These are phyloP conservation scores for Acronicta alni DNA, from an alignment of 2,888 invertebrate genomes.

Conservation along the genomic window DNA sequence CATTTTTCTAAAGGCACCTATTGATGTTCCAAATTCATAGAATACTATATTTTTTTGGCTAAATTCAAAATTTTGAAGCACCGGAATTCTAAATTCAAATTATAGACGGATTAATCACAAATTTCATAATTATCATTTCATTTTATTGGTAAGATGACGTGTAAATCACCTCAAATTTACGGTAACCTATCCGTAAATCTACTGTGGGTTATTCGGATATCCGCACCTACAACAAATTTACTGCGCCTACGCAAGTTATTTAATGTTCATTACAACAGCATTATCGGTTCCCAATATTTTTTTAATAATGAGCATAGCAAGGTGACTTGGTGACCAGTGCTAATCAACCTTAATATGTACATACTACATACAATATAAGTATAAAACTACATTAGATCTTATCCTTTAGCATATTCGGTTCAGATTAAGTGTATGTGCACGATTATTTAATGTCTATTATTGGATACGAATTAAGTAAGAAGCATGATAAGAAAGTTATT, in stretches of 20 bases:
- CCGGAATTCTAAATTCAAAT: background rate
- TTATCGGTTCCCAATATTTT: too few species aligned
- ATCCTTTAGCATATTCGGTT: background rate
- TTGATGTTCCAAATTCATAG: constrained; percentile 59
- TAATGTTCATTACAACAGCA: too few species aligned
- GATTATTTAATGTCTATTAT: constrained; percentile 11
- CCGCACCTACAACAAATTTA: too few species aligned
- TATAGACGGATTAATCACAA: background rate
- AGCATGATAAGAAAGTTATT: constrained; percentile 28
- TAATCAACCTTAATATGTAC: background rate
- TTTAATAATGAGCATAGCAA: too few species aligned
- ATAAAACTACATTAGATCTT: too few species aligned
- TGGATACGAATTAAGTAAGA: constrained; percentile 24
- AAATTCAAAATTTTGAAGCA: constrained; percentile 14
- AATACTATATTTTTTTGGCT: constrained; percentile 57
- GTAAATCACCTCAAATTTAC: too few species aligned
- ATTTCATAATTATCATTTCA: too few species aligned
- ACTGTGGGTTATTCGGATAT: too few species aligned
- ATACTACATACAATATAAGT: background rate
- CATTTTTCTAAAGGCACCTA: constrained; percentile 51
- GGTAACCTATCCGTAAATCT: too few species aligned
- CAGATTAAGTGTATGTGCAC: constrained; percentile 34
- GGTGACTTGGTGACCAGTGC: background rate
- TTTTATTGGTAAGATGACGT: too few species aligned
- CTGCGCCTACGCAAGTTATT: too few species aligned